Conservation (phyloP, 2,113 vertebrate species). For the Pachypanchax playfairii region DNA sequence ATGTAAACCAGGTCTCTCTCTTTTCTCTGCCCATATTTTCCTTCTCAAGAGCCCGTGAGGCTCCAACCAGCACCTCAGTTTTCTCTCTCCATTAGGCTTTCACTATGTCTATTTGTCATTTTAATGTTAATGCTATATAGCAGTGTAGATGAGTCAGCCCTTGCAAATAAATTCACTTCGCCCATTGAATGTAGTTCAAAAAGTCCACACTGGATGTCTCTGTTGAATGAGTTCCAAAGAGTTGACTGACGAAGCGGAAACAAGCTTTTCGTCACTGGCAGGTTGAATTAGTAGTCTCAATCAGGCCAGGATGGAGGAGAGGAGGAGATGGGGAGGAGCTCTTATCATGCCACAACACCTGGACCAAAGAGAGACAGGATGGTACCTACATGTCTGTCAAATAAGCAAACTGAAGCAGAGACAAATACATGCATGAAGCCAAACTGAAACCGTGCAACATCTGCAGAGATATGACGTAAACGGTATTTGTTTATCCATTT, state of each 20-base stretch:
- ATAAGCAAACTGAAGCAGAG: constrained; percentile 15
- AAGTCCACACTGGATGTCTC: constrained; percentile 58
- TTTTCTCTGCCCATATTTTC: constrained; percentile 12
- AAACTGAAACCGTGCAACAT: no score
- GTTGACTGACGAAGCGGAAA: constrained; percentile 56
- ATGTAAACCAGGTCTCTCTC: constrained; percentile 17
- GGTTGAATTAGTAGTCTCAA: constrained; percentile 60
- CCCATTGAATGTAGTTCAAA: constrained; percentile 47
- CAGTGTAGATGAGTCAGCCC: constrained; percentile 56
- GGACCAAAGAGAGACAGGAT: constrained; percentile 56
- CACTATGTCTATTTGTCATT: constrained; percentile 44
- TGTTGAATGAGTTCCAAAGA: constrained; percentile 66
- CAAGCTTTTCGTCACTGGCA: constrained; percentile 33
- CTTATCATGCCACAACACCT: constrained; percentile 73
- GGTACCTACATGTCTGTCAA: constrained; percentile 63
- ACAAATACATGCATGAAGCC: constrained; percentile 13
- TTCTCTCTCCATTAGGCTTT: constrained; percentile 44
- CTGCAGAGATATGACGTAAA: constrained; percentile 22
- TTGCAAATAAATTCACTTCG: constrained; percentile 51
- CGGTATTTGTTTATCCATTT: constrained; percentile 65
- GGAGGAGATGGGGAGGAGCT: constrained; percentile 32
- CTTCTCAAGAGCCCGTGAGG: constrained; percentile 20
- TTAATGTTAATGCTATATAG: constrained; percentile 53
- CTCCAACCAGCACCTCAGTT: constrained; percentile 20
- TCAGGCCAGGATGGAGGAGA: constrained; percentile 35